Evolutionary conservation across 2,797 vertebrate species (phyloP).

Genomic region (Phyllotis vaccarum): DNA sequence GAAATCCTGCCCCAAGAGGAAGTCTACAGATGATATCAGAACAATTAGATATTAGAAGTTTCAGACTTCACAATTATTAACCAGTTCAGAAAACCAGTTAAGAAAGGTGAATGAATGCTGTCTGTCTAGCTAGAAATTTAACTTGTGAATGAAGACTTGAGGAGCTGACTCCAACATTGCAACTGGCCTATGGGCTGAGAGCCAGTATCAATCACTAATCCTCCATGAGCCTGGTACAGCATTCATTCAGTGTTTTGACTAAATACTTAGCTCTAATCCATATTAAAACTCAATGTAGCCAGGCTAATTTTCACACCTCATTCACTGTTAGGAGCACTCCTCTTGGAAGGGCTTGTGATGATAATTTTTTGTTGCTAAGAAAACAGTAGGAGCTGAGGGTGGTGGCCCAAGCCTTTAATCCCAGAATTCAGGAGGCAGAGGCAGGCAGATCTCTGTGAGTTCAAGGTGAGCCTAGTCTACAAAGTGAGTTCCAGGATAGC

Average conservation of each 20-base stretch:
- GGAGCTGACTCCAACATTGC: not conserved
- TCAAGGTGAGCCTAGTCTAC: not conserved
- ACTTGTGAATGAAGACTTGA: not conserved
- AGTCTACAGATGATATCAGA: constrained; percentile 36
- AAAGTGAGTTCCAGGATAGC: not conserved
- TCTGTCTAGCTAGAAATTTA: constrained; percentile 17
- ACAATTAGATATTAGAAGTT: constrained; percentile 58
- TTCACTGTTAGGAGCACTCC: not conserved
- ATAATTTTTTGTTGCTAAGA: not conserved
- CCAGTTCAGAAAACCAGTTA: constrained; percentile 61
- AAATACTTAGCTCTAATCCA: not conserved
- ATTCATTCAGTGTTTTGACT: not conserved
- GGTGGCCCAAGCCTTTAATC: not conserved
- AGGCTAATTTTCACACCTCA: not conserved
- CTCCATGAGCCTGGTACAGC: not conserved
- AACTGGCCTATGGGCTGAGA: not conserved
- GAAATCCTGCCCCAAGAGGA: constrained; percentile 71
- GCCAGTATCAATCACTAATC: not conserved
- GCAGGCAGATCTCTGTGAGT: not conserved
- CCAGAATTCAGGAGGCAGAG: not conserved
- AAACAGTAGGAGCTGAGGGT: not conserved
- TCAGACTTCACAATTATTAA: not conserved
- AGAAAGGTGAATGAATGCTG: not conserved
- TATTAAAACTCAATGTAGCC: not conserved
- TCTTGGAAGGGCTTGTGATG: not conserved